Percentiles rank a stretch among this genome's conserved stretches.
Conservation (phyloP, 2,797 vertebrate genomes). For the Aselliscus stoliczkanus region DNA sequence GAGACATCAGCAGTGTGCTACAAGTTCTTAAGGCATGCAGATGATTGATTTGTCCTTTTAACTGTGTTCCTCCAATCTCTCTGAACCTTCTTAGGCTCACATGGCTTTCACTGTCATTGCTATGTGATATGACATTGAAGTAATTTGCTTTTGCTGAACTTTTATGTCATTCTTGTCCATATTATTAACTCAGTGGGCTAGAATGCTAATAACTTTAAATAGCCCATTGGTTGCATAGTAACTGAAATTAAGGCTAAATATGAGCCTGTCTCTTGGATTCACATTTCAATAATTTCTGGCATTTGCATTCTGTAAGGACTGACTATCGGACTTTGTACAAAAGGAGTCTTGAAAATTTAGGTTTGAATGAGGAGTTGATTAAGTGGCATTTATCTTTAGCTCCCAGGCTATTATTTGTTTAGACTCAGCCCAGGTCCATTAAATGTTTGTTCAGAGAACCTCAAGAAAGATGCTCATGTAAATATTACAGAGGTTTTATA, state of each 20-base stretch:
- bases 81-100: not conserved
- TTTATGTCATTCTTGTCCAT: conserved; percentile 41
- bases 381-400: not conserved
- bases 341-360: not conserved
- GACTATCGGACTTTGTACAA: not conserved
- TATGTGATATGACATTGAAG: conserved; percentile 5
- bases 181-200: conserved; percentile 53
- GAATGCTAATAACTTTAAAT: conserved; percentile 65
- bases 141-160: not conserved
- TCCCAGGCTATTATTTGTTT: not conserved
- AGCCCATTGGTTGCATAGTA: conserved; percentile 68
- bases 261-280: conserved; percentile 57
- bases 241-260: conserved; percentile 69
- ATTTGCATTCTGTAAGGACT: not conserved
- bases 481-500: not conserved
- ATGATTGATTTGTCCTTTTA: not conserved
- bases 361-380: not conserved
- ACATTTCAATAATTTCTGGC: conserved; percentile 42
- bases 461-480: not conserved
- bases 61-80: not conserved
- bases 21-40: not conserved
- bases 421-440: not conserved
- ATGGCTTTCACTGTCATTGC: not conserved
- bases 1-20: not conserved
- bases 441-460: not conserved